phyloP scores from a whole-genome alignment of 2,888 invertebrate genomes.

The Thereva unica region DNA sequence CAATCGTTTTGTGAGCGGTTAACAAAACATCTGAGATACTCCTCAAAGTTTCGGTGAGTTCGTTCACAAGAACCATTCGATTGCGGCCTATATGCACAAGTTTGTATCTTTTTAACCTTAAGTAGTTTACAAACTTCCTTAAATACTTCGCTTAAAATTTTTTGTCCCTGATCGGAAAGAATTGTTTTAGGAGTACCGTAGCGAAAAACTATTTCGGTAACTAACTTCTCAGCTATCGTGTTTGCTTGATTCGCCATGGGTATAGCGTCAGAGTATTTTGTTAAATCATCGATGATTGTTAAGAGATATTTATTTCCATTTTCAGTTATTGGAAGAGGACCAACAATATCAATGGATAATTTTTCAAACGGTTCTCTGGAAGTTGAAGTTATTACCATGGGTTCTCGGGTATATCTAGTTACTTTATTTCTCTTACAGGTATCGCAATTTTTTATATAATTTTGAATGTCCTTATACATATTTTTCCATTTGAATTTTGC shows the following conservation, averaged over 20 bases:
- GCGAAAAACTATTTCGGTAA: background rate
- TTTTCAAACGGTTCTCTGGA: slow-evolving; percentile 47
- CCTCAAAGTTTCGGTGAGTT: background rate
- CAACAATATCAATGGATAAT: slow-evolving; percentile 48
- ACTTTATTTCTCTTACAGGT: slow-evolving; percentile 40
- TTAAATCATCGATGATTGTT: slow-evolving; percentile 45
- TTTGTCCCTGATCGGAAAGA: background rate
- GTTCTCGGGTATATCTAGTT: slow-evolving; percentile 43
- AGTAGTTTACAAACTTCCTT: background rate
- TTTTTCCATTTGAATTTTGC: slow-evolving; percentile 47
- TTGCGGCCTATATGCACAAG: background rate
- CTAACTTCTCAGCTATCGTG: slow-evolving; percentile 46
- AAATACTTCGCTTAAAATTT: background rate
- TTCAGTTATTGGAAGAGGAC: slow-evolving; percentile 45
- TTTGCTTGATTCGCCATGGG: slow-evolving; percentile 46
- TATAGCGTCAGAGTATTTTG: slow-evolving; percentile 46
- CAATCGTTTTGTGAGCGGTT: background rate
- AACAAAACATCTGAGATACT: background rate
- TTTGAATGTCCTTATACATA: slow-evolving; percentile 49
- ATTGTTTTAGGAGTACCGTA: background rate
- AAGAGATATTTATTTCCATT: slow-evolving; percentile 45
- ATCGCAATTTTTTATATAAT: slow-evolving; percentile 47
- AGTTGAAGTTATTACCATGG: slow-evolving; percentile 47
- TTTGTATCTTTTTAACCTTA: background rate
- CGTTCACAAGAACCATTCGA: background rate